These are phyloP conservation scores for Leptodactylus fuscus DNA, from an alignment of 2,113 vertebrate species.

Conservation along the genomic window DNA sequence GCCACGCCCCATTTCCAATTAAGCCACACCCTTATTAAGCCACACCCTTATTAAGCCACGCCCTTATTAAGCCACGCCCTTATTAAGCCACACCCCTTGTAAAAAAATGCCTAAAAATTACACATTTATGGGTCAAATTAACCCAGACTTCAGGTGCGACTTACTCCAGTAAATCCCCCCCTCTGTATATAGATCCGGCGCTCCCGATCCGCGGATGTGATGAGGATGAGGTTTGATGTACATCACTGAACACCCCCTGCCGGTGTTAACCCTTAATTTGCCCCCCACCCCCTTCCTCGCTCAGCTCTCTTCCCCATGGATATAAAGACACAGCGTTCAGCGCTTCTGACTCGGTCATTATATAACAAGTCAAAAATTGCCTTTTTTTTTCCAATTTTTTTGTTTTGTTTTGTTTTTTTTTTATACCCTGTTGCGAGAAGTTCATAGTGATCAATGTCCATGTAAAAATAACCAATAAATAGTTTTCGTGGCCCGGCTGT, in stretches of 20 bases:
- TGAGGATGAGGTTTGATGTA: neutral
- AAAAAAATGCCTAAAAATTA: too few relatives aligned
- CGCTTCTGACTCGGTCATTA: constrained; percentile 58
- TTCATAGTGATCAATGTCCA: constrained; percentile 73
- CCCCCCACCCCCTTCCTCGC: neutral
- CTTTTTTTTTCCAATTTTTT: neutral
- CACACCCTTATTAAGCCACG: too few relatives aligned
- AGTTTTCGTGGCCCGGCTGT: constrained; percentile 58
- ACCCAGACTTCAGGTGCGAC: too few relatives aligned
- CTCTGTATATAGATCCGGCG: neutral
- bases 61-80: too few relatives aligned
- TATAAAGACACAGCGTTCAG: constrained; percentile 52
- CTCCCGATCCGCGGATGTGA: neutral
- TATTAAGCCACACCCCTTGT: too few relatives aligned
- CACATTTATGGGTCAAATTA: too few relatives aligned
- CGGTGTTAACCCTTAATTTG: neutral
- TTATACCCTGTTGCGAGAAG: constrained; percentile 79
- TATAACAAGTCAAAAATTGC: constrained; percentile 60
- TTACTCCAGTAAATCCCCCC: neutral
- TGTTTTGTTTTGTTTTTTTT: constrained; percentile 31
- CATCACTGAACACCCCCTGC: neutral
- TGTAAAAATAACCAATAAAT: constrained; percentile 76
- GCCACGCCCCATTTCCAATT: too few relatives aligned
- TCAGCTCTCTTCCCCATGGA: neutral
- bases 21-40: too few relatives aligned